Evolutionary conservation across 2,797 vertebrate genomes (phyloP).

Genomic region (Yasuhikotakia modesta): DNA sequence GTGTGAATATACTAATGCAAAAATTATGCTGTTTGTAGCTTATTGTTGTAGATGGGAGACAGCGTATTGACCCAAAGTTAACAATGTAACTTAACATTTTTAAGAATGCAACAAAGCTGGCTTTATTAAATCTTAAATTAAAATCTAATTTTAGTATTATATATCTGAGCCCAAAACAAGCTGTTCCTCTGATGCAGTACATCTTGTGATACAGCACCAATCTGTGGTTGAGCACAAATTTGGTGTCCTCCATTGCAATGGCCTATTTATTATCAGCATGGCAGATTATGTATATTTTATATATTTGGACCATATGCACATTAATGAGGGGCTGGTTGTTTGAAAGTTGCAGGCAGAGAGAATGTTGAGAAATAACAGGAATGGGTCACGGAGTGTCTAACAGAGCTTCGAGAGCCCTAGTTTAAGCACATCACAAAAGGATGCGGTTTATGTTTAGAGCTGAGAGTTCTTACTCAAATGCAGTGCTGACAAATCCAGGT

Average conservation of each 20-base stretch:
- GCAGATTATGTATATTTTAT: constrained; percentile 41
- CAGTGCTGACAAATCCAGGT: constrained; percentile 48
- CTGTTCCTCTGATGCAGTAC: background rate
- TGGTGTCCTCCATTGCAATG: constrained; percentile 12
- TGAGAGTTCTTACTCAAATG: constrained; percentile 43
- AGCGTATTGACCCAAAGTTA: too few relatives aligned
- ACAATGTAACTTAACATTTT: background rate
- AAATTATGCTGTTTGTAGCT: background rate
- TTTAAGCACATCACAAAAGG: constrained; percentile 50
- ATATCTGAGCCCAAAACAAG: background rate
- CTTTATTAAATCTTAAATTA: background rate
- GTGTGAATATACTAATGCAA: too few relatives aligned
- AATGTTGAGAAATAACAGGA: constrained; percentile 24
- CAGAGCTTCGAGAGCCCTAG: constrained; percentile 36
- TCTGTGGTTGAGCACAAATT: constrained; percentile 18
- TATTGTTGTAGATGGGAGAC: background rate
- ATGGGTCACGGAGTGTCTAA: constrained; percentile 37
- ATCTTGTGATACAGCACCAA: background rate
- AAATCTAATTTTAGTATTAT: background rate
- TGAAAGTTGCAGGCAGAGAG: background rate
- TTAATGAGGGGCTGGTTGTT: constrained; percentile 3
- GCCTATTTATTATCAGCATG: constrained; percentile 37
- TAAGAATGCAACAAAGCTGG: background rate
- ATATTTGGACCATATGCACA: constrained; percentile 38
- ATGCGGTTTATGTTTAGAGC: constrained; percentile 43